phyloP scores from a whole-genome alignment of 2,888 invertebrate species.

The Plagiodera versicolora region DNA sequence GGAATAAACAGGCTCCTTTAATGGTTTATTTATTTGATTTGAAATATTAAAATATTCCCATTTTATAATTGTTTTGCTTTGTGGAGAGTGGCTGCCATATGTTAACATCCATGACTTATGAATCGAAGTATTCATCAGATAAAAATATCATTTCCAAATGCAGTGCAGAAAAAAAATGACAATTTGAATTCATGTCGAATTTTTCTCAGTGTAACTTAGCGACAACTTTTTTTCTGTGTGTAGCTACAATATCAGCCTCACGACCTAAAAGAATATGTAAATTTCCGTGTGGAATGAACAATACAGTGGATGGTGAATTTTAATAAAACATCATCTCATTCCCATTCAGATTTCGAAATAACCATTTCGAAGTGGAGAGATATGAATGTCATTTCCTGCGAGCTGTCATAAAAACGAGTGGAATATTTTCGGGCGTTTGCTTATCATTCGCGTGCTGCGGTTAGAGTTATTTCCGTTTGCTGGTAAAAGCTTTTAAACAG shows the following conservation, averaged over 20 bases:
- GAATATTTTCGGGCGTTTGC: constrained; percentile 35
- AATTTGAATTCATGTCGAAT: no score
- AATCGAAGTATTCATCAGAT: neutral
- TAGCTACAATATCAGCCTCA: no score
- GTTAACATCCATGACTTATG: constrained; percentile 21
- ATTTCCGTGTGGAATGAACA: neutral
- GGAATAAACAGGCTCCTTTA: constrained; percentile 61
- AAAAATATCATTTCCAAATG: no score
- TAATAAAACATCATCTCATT: neutral
- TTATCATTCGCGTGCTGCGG: constrained; percentile 35
- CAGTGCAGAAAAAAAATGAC: no score
- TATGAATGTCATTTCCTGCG: constrained; percentile 38
- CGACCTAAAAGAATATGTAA: no score
- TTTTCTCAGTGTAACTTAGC: no score
- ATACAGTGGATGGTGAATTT: neutral
- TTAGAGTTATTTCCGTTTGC: constrained; percentile 31
- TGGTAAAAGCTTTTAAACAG: constrained; percentile 28
- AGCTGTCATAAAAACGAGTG: constrained; percentile 33
- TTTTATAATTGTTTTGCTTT: constrained; percentile 44
- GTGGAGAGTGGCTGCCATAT: constrained; percentile 45
- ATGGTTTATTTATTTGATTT: constrained; percentile 65
- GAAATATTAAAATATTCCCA: constrained; percentile 47
- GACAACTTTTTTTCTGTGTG: no score
- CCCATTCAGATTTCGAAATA: constrained; percentile 23
- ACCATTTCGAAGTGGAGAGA: constrained; percentile 26